These are phyloP conservation scores for Dromaius novaehollandiae DNA, from an alignment of 2,113 vertebrate genomes.

Conservation along the genomic window DNA sequence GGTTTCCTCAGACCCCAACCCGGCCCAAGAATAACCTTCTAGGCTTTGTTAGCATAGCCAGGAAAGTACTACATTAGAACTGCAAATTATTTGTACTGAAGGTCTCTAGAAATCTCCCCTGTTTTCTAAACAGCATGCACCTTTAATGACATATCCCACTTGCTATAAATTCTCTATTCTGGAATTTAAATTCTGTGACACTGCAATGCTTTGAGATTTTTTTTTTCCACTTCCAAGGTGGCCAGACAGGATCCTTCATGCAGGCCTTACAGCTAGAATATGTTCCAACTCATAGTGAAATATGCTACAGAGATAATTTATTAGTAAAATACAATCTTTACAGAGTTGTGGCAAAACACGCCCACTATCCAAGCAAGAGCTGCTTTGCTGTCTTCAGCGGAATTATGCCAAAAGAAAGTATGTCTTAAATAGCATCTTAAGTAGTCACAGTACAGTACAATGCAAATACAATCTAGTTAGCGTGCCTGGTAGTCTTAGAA, in stretches of 20 bases:
- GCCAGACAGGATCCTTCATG: background rate
- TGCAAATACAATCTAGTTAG: background rate
- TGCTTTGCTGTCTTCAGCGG: background rate
- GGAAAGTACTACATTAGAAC: background rate
- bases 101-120: background rate
- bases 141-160: background rate
- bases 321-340: constrained; percentile 5
- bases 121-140: background rate
- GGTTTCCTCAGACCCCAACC: background rate
- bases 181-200: background rate
- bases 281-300: background rate
- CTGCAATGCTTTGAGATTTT: background rate
- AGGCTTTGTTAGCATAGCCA: background rate
- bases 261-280: background rate
- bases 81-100: background rate
- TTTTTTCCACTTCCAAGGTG: background rate
- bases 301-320: background rate
- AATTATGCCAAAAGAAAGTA: constrained; percentile 7
- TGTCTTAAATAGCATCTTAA: background rate
- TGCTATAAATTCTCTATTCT: background rate
- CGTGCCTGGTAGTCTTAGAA: background rate
- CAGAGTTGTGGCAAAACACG: constrained; percentile 8
- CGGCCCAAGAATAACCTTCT: background rate
- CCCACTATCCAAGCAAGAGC: constrained; percentile 4
- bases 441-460: background rate